Base-by-base conservation (phyloP, 1,140 invertebrate species). In the Globodera ellingtonae region DNA sequence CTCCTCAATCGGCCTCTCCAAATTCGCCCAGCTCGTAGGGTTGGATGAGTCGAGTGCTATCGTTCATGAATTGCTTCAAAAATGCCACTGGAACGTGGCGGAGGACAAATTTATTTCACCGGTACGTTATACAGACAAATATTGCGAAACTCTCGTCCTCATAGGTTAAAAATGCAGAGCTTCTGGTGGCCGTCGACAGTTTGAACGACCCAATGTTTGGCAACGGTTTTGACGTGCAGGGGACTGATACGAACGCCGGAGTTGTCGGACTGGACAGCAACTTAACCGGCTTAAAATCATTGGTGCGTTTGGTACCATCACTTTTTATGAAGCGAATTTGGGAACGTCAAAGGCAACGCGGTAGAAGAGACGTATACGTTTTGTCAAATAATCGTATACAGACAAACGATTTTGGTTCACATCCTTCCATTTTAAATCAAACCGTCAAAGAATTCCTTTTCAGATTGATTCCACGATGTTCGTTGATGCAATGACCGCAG, bases 131-230 rank as follows among this genome's bases (percentile, higher is more conserved):
- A 18, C 66, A 67, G n/a, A 18, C 46, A 65, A 15, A 59, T 5
- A 65, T 66, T 24, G 21, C 8, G 62, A 56, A 65, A 15, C 10
- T 24, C 13, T 74, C 35, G 13, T 24, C 15, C 10, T 67, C 66
- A 24, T 35, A 77, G 75, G 62, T 66, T 21, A 44, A 69, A 66
- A 69, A 69, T n/a, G 59, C 75, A 35, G 24, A 69, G n/a, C 47
- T 77, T 6, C 24, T 44, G 46, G 7, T 10, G 21, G 44, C 62
- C 18, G 44, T 77, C 9, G n/a, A 24, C 9, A 62, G 24, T 44
- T n/a, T 77, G 10, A 50, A 44, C 52, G 67, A 70, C 24, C 9
- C 21, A 8, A 70, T 15, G 24, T 70, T 70, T 70, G 67, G 67
- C 13, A 35, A 9, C 6, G 67, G 24, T 35, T 35, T 70, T 10